Evolutionary conservation across 1,140 invertebrate species (phyloP), one percentile per base, ranked within the genome.

Genomic region (Drosophila simulans): DNA sequence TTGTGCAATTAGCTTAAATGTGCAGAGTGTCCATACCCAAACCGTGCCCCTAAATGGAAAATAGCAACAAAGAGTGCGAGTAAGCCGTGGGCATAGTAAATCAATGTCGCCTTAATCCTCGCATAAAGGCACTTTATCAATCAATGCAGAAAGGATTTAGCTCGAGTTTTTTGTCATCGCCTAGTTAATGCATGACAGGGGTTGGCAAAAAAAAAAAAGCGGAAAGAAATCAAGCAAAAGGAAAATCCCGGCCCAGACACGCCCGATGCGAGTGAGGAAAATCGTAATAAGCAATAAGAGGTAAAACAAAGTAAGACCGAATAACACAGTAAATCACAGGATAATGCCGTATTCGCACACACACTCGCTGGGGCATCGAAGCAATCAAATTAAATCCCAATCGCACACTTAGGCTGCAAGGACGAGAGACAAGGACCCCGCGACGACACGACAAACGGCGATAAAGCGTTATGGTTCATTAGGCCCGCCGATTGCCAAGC

Each of bases 381-480:
- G 84, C 84, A 89, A 89, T 89, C 84, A 89, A 89, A 90, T 89
- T 89, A 89, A 89, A 89, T 89, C 85, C 84, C 84, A 89, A 89
- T 89, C 85, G 85, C 85, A 89, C 84, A 89, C 84, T 89, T 84
- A 4, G 46, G 20, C 46, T 13, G 17, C 45, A 22, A 48, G 43
- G 17, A 22, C 43, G 43, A 46, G 20, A 12, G 57, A 74, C 68
- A 63, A 63, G 77, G 74, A 45, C 34, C 54, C 45, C 45, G 62
- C 34, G 49, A 37, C 39, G 34, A 80, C 25, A 77, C 62, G 74
- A 66, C 74, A 88, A 88, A 76, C 75, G 80, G 66, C 85, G 85
- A 89, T 89, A 89, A 89, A 90, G 77, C 84, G 84, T 89, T 89
- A 89, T 89, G 84, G 77, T 89, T 89, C 84, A 89, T 89, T 89